These are phyloP conservation scores for Diabrotica undecimpunctata DNA, from an alignment of 1,140 invertebrate species.

Conservation along the genomic window DNA sequence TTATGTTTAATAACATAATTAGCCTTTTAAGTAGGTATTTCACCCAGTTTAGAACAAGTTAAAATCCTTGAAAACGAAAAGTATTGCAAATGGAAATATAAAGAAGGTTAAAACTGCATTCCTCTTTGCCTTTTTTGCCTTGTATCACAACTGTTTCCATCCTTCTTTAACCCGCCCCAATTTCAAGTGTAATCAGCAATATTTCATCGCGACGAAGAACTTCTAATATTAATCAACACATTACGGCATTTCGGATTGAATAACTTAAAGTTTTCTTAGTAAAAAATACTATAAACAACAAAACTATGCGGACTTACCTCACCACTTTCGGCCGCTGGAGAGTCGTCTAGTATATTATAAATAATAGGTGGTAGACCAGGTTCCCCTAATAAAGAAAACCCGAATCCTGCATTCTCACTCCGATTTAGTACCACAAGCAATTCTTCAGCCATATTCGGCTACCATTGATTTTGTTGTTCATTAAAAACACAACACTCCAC, in stretches of 20 bases:
- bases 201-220: not conserved
- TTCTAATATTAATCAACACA: not conserved
- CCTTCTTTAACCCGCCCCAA: slow-evolving; percentile 10
- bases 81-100: slow-evolving; percentile 9
- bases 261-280: not conserved
- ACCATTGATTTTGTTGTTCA: slow-evolving; percentile 40
- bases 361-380: slow-evolving; percentile 86
- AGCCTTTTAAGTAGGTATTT: not conserved
- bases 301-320: slow-evolving; percentile 62
- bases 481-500: slow-evolving; percentile 30
- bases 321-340: slow-evolving; percentile 81
- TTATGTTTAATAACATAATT: not conserved
- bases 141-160: slow-evolving; percentile 2
- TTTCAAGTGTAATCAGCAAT: not conserved
- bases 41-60: not conserved
- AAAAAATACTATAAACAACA: slow-evolving; percentile 14
- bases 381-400: slow-evolving; percentile 83
- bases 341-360: slow-evolving; percentile 88
- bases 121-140: slow-evolving; percentile 13
- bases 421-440: slow-evolving; percentile 77
- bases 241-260: not conserved
- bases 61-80: slow-evolving; percentile 5
- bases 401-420: slow-evolving; percentile 79
- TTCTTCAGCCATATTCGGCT: slow-evolving; percentile 78
- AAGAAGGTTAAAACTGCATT: slow-evolving; percentile 23